Evolutionary conservation across 2,888 invertebrate genomes (phyloP), one percentile per base, ranked within the genome.

Genomic region (Pseudococcus longispinus): DNA sequence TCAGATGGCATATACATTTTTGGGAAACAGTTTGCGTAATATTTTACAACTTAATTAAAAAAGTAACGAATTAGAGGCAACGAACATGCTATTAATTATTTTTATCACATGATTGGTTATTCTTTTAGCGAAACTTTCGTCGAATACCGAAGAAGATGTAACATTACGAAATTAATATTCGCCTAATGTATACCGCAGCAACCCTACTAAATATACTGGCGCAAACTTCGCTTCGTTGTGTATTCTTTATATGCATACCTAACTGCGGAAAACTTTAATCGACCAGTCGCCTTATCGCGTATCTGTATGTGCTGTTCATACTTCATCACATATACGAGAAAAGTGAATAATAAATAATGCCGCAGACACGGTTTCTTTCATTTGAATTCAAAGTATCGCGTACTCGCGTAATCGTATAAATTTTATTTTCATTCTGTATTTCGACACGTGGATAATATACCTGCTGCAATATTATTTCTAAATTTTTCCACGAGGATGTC

Each of bases 201-300:
- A 29, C 26, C 70, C 3, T 70, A 70, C 15, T 70, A 70, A 26
- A 29, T 70, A 29, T 60, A 60, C 60, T 60, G n/a, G n/a, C 23
- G 60, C 23, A 60, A 60, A 60, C 60, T 60, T 60, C 23, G 60
- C 60, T 13, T 37, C 37, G 37, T 37, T n/a, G 46, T 15, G n/a
- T 23, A 60, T 60, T 60, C 60, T 60, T 60, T 60, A 60, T 51
- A 51, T 51, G n/a, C 15, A 51, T 60, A 60, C 60, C 23, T 60
- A 60, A 60, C 60, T 74, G 32, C 74, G 74, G 32, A 74, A 74
- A 74, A 74, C 74, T 29, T 74, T 74, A 74, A 74, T 74, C 74
- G 32, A 74, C 74, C 74, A n/a, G 18, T 74, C 29, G 29, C 74
- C 32, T 60, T 74, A 37, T 74, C 74, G 32, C n/a, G 74, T 29